Conservation (phyloP, 2,113 vertebrate species). For the Anarrhichthys ocellatus region DNA sequence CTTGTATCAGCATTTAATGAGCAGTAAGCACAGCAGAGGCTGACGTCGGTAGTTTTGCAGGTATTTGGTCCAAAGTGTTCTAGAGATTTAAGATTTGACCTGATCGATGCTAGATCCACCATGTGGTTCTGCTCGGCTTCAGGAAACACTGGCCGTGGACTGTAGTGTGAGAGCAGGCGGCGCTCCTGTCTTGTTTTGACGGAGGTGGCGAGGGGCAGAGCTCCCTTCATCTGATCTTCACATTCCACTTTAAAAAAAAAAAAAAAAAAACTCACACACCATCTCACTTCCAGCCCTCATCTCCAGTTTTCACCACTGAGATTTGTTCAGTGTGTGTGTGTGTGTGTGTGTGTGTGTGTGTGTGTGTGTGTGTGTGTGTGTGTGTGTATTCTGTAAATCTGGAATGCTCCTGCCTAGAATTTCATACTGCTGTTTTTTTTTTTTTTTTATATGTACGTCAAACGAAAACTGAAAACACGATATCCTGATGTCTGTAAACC, state of each 20-base stretch:
- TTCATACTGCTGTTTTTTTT: neutral
- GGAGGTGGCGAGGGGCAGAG: slow-evolving; percentile 31
- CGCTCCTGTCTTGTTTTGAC: slow-evolving; percentile 60
- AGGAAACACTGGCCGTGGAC: slow-evolving; percentile 53
- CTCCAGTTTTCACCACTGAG: slow-evolving; percentile 25
- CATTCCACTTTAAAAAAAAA: slow-evolving; percentile 45
- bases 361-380: neutral
- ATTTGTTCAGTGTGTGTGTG: neutral
- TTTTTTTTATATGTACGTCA: neutral
- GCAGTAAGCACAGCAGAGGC: neutral
- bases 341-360: neutral
- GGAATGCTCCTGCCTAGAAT: neutral
- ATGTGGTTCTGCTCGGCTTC: slow-evolving; percentile 66
- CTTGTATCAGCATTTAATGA: neutral
- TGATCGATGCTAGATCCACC: slow-evolving; percentile 19
- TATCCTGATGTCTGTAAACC: neutral
- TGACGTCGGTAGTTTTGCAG: neutral
- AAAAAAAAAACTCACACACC: slow-evolving; percentile 31
- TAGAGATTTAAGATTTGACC: neutral
- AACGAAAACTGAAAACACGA: neutral
- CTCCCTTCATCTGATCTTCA: slow-evolving; percentile 54
- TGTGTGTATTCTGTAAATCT: neutral
- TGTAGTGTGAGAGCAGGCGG: slow-evolving; percentile 31
- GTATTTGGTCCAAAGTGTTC: neutral
- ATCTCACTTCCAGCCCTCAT: slow-evolving; percentile 13